Evolutionary conservation across 2,888 invertebrate genomes (phyloP).

Genomic region (Xestia sexstrigata): DNA sequence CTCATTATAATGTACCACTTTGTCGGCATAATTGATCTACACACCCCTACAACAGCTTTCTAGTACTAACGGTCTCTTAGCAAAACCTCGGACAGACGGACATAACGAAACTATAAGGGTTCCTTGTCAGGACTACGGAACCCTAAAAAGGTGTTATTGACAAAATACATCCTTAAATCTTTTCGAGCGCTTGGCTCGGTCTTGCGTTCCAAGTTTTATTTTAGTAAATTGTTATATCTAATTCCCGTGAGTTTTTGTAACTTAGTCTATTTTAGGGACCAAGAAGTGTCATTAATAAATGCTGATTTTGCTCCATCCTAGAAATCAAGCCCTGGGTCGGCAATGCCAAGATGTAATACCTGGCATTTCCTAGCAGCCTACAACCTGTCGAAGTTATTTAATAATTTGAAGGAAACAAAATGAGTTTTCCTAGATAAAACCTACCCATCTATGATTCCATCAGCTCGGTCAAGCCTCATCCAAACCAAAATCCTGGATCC

Average conservation of each 20-base stretch:
- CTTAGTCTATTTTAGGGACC: background rate
- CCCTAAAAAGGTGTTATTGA: no score
- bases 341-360: background rate
- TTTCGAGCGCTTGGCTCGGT: background rate
- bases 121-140: no score
- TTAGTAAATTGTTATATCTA: background rate
- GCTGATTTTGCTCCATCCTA: no score
- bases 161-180: no score
- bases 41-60: no score
- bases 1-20: no score
- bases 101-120: no score
- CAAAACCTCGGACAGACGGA: no score
- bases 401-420: background rate
- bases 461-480: background rate
- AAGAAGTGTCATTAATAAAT: background rate
- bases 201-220: background rate
- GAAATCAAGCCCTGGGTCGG: background rate
- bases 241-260: background rate
- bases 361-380: background rate
- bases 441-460: background rate
- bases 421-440: background rate
- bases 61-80: no score
- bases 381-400: background rate
- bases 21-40: no score
- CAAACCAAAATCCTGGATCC: background rate